Percentiles rank a stretch among this genome's conserved stretches.
Conservation (phyloP, 2,113 vertebrate genomes). For the Puma concolor region DNA sequence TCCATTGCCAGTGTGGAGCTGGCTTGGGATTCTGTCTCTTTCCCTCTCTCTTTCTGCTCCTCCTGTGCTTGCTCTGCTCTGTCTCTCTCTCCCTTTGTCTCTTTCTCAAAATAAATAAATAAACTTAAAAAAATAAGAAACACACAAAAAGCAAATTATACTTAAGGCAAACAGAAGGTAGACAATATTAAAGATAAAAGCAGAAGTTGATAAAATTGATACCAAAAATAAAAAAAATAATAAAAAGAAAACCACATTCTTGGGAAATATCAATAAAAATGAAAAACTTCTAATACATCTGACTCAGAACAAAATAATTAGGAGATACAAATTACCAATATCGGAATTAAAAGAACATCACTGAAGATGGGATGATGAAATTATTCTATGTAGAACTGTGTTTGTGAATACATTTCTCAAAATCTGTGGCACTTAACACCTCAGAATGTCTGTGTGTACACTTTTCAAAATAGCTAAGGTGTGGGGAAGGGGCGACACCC, state of each 20-base stretch:
- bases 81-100: too few relatives aligned
- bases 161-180: too few relatives aligned
- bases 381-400: background rate
- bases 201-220: background rate
- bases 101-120: too few relatives aligned
- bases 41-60: too few relatives aligned
- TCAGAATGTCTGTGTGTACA: background rate
- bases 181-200: too few relatives aligned
- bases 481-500: background rate
- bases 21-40: too few relatives aligned
- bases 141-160: too few relatives aligned
- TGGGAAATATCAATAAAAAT: background rate
- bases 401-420: background rate
- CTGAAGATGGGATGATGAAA: background rate
- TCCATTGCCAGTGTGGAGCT: too few relatives aligned
- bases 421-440: background rate
- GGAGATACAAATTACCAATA: background rate
- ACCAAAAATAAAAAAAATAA: background rate
- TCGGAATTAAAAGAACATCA: background rate
- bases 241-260: background rate
- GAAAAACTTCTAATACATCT: background rate
- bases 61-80: too few relatives aligned
- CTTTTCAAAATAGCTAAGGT: background rate
- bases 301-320: background rate
- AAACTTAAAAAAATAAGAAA: too few relatives aligned